Conservation (phyloP, 1,140 invertebrate genomes). For the Pinna nobilis region DNA sequence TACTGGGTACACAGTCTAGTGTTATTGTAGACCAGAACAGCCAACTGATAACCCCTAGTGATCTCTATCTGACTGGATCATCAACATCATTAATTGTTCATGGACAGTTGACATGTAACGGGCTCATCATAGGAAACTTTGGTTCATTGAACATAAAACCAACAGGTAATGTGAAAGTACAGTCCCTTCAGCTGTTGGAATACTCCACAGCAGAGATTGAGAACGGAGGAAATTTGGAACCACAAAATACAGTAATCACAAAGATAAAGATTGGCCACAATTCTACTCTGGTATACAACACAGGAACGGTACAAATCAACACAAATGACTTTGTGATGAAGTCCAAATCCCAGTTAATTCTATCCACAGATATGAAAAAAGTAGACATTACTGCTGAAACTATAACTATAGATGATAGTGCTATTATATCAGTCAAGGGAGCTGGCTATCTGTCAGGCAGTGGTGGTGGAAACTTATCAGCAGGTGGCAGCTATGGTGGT, state of each 20-base stretch:
- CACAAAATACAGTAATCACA: background rate
- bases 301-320: slow-evolving; percentile 42
- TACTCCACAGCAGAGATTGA: slow-evolving; percentile 28
- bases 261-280: slow-evolving; percentile 43
- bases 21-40: slow-evolving; percentile 6
- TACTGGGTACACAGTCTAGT: slow-evolving; percentile 34
- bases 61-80: slow-evolving; percentile 35
- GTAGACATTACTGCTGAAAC: slow-evolving; percentile 40
- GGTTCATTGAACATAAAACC: slow-evolving; percentile 38
- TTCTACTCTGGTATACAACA: slow-evolving; percentile 43
- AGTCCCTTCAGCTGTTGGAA: slow-evolving; percentile 25
- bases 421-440: slow-evolving; percentile 44
- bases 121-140: slow-evolving; percentile 42
- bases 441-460: slow-evolving; percentile 35
- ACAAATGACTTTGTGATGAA: slow-evolving; percentile 48
- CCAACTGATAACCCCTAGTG: slow-evolving; percentile 20
- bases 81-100: slow-evolving; percentile 33
- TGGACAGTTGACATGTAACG: slow-evolving; percentile 36
- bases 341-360: slow-evolving; percentile 38
- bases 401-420: slow-evolving; percentile 54
- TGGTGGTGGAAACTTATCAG: slow-evolving; percentile 23
- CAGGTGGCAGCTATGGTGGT: slow-evolving; percentile 59
- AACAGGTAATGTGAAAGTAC: slow-evolving; percentile 34
- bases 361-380: slow-evolving; percentile 30
- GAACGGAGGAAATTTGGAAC: slow-evolving; percentile 9